A percentile compares a stretch with the other conserved stretches of the same genome.
Conservation (phyloP, 2,797 vertebrate genomes). For the Thripadectes ignobilis region DNA sequence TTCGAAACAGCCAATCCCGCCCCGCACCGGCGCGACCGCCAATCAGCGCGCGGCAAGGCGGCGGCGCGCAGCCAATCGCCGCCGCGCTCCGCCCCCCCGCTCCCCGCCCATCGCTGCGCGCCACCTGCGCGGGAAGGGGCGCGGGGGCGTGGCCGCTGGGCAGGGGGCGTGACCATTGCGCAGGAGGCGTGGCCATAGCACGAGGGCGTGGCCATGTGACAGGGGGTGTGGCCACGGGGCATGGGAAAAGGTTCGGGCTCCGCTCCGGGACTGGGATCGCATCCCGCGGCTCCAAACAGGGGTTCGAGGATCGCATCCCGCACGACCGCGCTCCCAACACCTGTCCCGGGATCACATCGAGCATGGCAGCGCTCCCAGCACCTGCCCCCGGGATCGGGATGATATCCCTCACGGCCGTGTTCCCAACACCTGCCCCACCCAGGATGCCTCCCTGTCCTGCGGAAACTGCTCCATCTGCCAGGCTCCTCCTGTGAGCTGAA, state of each 20-base stretch:
- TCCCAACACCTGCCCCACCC: rapidly evolving
- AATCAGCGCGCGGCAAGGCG: background rate
- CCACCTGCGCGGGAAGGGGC: background rate
- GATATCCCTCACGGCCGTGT: rapidly evolving
- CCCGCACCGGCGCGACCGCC: rapidly evolving
- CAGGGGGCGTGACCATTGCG: rapidly evolving
- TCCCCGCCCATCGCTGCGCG: background rate
- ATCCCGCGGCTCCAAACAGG: too few relatives aligned
- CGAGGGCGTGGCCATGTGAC: too few relatives aligned
- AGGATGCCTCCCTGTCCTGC: rapidly evolving
- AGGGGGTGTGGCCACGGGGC: too few relatives aligned
- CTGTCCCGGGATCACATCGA: background rate
- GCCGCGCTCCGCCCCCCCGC: background rate
- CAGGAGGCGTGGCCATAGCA: background rate
- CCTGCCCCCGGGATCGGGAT: rapidly evolving
- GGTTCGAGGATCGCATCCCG: background rate
- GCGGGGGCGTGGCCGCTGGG: background rate
- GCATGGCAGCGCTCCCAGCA: background rate
- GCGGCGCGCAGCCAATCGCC: rapidly evolving
- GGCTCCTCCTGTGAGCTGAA: rapidly evolving
- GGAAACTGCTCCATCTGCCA: rapidly evolving
- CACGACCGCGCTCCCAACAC: too few relatives aligned
- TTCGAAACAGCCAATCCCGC: background rate
- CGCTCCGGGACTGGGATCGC: background rate
- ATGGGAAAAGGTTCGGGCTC: background rate